Evolutionary conservation across 2,797 vertebrate species (phyloP).

Genomic region (Phataginus tricuspis): DNA sequence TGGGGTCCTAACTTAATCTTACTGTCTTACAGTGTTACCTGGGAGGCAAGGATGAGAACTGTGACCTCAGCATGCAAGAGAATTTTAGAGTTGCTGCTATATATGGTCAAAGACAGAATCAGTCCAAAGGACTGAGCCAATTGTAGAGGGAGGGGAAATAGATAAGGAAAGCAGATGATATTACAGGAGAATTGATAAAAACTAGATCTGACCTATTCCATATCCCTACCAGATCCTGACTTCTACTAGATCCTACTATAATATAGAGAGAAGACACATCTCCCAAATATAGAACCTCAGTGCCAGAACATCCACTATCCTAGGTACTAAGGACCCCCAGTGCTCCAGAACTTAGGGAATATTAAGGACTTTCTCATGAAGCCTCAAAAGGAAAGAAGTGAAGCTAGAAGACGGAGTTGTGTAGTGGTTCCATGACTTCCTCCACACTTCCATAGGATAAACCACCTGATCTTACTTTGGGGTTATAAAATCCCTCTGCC

Average conservation of each 20-base stretch:
- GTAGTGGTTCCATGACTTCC: neutral
- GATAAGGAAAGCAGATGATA: neutral
- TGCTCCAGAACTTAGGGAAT: neutral
- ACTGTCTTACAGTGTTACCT: neutral
- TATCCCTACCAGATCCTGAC: neutral
- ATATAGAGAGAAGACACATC: neutral
- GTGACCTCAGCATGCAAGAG: neutral
- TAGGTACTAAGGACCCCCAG: neutral
- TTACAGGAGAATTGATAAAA: neutral
- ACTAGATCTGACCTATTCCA: neutral
- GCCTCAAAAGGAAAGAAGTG: neutral
- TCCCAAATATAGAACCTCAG: neutral
- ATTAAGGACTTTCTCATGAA: neutral
- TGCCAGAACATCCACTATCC: neutral
- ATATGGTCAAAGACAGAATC: neutral
- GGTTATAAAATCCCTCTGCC: neutral
- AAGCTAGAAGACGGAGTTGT: conserved; percentile 4
- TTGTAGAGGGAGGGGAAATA: neutral
- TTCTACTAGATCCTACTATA: conserved; percentile 5
- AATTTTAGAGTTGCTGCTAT: neutral
- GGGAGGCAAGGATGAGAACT: neutral
- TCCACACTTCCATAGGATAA: neutral
- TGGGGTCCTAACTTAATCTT: neutral
- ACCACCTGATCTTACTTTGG: neutral
- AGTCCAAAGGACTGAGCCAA: neutral